These are phyloP conservation scores for Leptonema lineaticorne DNA, from an alignment of 1,140 invertebrate species.

Conservation along the genomic window DNA sequence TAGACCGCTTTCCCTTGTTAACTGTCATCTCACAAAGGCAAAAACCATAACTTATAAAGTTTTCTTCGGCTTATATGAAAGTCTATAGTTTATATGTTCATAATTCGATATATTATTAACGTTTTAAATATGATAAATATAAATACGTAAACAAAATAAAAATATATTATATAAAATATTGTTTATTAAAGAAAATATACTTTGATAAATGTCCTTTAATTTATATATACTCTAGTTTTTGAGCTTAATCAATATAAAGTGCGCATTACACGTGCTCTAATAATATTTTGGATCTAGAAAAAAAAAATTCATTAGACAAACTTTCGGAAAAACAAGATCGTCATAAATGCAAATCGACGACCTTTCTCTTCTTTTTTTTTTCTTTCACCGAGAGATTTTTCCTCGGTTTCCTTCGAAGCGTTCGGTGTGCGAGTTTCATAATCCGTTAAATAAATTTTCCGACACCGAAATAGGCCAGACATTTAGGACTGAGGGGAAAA, in stretches of 20 bases:
- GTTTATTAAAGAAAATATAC: too few species aligned
- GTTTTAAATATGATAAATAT: too few species aligned
- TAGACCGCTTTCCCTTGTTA: constrained; percentile 5
- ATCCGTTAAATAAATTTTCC: constrained; percentile 24
- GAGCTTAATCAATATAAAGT: too few species aligned
- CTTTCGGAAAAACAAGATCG: neutral
- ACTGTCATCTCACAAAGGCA: constrained; percentile 11
- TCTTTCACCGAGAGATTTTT: constrained; percentile 1
- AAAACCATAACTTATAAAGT: constrained; percentile 20
- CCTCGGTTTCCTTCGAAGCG: neutral
- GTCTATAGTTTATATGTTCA: neutral
- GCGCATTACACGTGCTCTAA: too few species aligned
- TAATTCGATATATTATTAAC: constrained; percentile 2
- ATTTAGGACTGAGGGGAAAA: neutral
- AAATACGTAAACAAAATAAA: too few species aligned
- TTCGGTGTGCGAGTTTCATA: constrained; percentile 9
- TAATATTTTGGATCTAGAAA: too few species aligned
- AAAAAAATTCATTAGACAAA: too few species aligned
- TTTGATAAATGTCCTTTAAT: too few species aligned
- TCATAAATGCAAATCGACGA: neutral
- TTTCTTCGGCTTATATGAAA: constrained; percentile 1
- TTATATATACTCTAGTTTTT: too few species aligned
- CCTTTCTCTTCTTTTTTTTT: too few species aligned
- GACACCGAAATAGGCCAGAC: too few species aligned
- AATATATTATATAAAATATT: too few species aligned